Base-by-base conservation (phyloP, 1,140 invertebrate species). In the Drosophila teissieri region DNA sequence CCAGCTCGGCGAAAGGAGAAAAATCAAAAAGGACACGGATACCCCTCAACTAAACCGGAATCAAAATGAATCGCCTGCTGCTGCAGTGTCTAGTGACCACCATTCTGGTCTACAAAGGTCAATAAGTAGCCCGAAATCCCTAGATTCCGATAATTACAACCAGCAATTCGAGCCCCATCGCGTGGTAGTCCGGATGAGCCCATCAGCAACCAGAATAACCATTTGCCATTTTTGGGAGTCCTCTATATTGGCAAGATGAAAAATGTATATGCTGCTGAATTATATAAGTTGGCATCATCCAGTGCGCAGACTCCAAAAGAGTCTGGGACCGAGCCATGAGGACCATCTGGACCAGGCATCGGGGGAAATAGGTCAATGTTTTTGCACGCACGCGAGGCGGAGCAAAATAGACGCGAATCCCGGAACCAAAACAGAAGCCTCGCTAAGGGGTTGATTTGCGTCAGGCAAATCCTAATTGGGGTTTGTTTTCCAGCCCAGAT, bases 361-460 rank as follows among this genome's bases (percentile, higher is more conserved):
- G 62, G 44, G 68, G 56, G 62, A 86, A 90, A 89, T 89, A 82
- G 84, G 84, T 89, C 84, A 89, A 89, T 89, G 84, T 84, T 89
- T 84, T 89, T 80, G 73, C 36, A 48, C 44, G 36, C 69, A 78
- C 53, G 80, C 57, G 51, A 70, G 68, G 64, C 60, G 48, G 44
- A 72, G 45, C 61, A 73, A 82, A 82, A 67, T 57, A 77, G 54
- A 79, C 45, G 57, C 53, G 61, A 85, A 85, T 53, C 14, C 37
- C 37, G 52, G 54, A 81, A 81, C 60, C 86, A 90, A 85, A 90
- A 90, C 86, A 90, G 70, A 89, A 79, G 49, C 36, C 63, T 53
- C 19, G 53, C 45, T 24, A 53, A 54, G 44, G 52, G 44, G 39
- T 51, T 22, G 54, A 31, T 62, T 46, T 17, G 15, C 31, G 7